A percentile compares a stretch with the other conserved stretches of the same genome.
Evolutionary conservation across 2,113 vertebrate species (phyloP).

Genomic region (Callocephalon fimbriatum): DNA sequence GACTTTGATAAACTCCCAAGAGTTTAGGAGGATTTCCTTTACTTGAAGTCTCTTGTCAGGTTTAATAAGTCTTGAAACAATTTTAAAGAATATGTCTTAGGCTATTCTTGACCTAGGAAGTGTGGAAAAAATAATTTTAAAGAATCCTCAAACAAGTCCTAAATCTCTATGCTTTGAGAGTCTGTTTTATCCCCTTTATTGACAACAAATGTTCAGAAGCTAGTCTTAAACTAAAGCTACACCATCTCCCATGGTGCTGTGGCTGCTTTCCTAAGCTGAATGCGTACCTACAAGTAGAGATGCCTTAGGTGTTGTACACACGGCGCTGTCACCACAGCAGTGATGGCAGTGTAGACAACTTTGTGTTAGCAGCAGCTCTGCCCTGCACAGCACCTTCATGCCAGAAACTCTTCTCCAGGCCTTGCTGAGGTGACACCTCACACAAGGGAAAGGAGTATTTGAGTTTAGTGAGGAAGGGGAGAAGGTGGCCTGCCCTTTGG

Average conservation of each 20-base stretch:
- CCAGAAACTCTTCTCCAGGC: background rate
- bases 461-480: background rate
- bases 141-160: background rate
- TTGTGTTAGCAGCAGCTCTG: background rate
- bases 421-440: background rate
- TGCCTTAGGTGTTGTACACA: background rate
- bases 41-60: background rate
- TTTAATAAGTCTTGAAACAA: background rate
- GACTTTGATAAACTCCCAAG: background rate
- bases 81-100: background rate
- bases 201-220: background rate
- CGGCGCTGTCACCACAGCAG: background rate
- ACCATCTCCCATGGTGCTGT: fast-evolving
- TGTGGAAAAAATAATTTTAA: background rate
- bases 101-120: background rate
- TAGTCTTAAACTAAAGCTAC: background rate
- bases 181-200: background rate
- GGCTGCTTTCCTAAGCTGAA: background rate
- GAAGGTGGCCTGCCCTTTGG: background rate
- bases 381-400: background rate
- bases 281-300: background rate
- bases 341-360: fast-evolving
- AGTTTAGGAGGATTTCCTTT: background rate
- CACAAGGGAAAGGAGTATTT: background rate
- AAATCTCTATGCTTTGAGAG: background rate